Conservation (phyloP, 2,113 vertebrate species). For the Syrrhaptes paradoxus region DNA sequence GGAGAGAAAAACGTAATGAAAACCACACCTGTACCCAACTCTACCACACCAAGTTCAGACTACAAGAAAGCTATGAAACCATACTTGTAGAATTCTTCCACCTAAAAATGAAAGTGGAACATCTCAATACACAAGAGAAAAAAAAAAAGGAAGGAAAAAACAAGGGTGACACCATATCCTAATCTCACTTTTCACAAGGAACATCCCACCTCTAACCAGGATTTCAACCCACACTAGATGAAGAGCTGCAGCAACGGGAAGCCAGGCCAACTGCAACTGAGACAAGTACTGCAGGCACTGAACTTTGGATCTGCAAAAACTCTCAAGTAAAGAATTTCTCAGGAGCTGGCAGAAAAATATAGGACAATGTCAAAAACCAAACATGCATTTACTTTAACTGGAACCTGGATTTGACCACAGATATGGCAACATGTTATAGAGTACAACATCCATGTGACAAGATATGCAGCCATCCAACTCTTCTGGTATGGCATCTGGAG, state of each 20-base stretch:
- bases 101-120: background rate
- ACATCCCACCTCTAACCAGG: background rate
- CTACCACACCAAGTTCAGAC: background rate
- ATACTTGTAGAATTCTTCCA: background rate
- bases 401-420: background rate
- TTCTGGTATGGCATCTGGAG: background rate
- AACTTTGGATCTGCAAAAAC: background rate
- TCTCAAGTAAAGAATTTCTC: background rate
- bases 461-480: background rate
- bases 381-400: background rate
- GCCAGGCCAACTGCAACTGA: background rate
- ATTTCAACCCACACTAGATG: background rate
- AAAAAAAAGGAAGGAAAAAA: no score
- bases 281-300: background rate
- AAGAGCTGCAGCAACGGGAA: background rate
- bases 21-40: background rate
- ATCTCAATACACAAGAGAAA: background rate
- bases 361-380: background rate
- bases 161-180: background rate
- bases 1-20: background rate
- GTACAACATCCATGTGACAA: background rate
- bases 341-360: background rate
- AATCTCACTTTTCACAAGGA: background rate
- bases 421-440: background rate
- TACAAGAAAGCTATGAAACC: background rate